These are phyloP conservation scores for Drosophila teissieri DNA, from an alignment of 1,140 invertebrate genomes.

Conservation along the genomic window DNA sequence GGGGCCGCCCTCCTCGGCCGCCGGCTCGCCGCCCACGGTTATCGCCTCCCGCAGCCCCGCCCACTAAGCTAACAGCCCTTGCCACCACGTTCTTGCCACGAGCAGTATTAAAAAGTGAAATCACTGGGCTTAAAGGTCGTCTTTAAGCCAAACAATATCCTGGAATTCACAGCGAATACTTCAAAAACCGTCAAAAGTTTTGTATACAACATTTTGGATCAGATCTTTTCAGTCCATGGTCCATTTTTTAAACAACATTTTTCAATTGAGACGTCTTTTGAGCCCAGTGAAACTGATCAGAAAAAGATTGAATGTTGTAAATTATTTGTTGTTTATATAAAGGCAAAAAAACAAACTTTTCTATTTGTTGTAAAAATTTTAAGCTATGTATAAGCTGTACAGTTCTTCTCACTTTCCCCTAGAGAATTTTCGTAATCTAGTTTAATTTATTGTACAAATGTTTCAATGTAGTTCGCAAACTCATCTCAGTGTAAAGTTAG, in stretches of 20 bases:
- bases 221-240: too few species aligned
- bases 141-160: neutral
- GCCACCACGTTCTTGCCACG: constrained; percentile 54
- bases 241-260: too few species aligned
- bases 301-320: constrained; percentile 70
- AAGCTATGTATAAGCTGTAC: constrained; percentile 58
- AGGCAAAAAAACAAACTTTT: constrained; percentile 5
- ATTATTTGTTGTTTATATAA: constrained; percentile 71
- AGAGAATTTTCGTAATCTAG: constrained; percentile 66
- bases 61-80: constrained; percentile 50
- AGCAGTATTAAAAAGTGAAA: constrained; percentile 69
- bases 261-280: neutral
- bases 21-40: constrained; percentile 51
- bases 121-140: constrained; percentile 15
- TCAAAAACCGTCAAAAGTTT: neutral
- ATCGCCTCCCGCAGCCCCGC: constrained; percentile 71
- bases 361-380: constrained; percentile 70
- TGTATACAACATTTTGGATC: neutral
- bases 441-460: constrained; percentile 73
- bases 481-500: constrained; percentile 81
- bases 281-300: constrained; percentile 6
- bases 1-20: constrained; percentile 43
- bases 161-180: neutral
- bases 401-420: constrained; percentile 42
- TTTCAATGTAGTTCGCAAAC: constrained; percentile 76